Base-by-base conservation (phyloP, 2,888 invertebrate genomes). In the Cryptops parisi region DNA sequence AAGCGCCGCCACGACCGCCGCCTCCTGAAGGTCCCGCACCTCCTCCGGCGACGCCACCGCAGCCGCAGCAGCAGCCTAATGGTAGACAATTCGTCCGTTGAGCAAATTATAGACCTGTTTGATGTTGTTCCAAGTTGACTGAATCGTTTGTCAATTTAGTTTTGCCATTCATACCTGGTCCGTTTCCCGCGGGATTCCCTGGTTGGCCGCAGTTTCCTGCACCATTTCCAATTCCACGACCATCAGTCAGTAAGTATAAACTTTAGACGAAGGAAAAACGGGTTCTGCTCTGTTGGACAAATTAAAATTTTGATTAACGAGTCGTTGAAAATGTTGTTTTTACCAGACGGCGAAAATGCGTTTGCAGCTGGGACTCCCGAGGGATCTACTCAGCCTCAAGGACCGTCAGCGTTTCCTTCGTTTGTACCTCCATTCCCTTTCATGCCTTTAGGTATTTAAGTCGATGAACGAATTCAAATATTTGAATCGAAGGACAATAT, bases 341-440 rank as follows among this genome's bases (percentile, higher is more conserved):
- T n/a, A n/a, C n/a, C n/a, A n/a, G n/a, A n/a, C n/a, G n/a, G n/a
- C n/a, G n/a, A n/a, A n/a, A n/a, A n/a, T n/a, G n/a, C n/a, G n/a
- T n/a, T n/a, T n/a, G n/a, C n/a, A n/a, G n/a, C n/a, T n/a, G n/a
- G n/a, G n/a, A n/a, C n/a, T n/a, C n/a, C n/a, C n/a, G n/a, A n/a
- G n/a, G n/a, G n/a, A n/a, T n/a, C n/a, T n/a, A n/a, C 33, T 33
- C 33, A 15, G 6, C 22, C n/a, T 4, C 15, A 17, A 24, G 41
- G 21, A n/a, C 23, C 49, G 9, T 46, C 46, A 15, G 9, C 50
- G 1, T 56, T 77, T 2, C 76, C 78, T 4, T 76, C 80, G 59
- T 68, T 72, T 52, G 68, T 71, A 56, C 73, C 73, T 38, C 72
- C 73, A 22, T 72, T 73, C 59, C 75, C 76, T 21, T 75, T 76